These are phyloP conservation scores for Drosophila takahashii DNA, from an alignment of 1,140 invertebrate species.

Conservation along the genomic window DNA sequence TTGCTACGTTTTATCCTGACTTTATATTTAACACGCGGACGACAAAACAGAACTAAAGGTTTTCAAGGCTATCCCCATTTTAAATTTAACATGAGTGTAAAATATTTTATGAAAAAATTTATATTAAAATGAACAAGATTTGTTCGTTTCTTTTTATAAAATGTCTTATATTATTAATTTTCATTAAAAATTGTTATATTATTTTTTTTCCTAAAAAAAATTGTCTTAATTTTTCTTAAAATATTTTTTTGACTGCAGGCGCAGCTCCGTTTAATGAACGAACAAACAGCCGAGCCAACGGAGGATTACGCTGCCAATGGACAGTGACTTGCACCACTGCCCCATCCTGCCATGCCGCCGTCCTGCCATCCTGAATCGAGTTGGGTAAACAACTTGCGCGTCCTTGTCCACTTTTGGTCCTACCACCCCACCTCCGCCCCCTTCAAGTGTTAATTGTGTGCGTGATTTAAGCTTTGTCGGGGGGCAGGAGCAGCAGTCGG, in stretches of 20 bases:
- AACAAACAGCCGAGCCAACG: conserved; percentile 62
- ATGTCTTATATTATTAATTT: no score
- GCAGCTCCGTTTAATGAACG: conserved; percentile 69
- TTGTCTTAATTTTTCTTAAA: not conserved
- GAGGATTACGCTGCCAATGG: conserved; percentile 72
- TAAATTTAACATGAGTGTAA: no score
- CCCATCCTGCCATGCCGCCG: not conserved
- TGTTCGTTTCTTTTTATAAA: no score
- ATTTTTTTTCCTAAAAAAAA: no score
- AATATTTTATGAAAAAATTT: no score
- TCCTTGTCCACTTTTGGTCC: conserved; percentile 53
- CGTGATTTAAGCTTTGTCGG: conserved; percentile 73
- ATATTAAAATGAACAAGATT: no score
- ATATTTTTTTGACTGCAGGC: conserved; percentile 1
- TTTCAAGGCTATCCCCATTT: no score
- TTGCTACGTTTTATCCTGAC: no score
- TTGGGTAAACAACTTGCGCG: conserved; percentile 70
- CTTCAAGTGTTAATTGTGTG: conserved; percentile 79
- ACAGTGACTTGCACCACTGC: conserved; percentile 30
- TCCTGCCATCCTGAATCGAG: conserved; percentile 28
- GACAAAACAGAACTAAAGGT: no score
- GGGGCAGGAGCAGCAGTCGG: not conserved
- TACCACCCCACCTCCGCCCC: not conserved
- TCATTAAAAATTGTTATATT: no score
- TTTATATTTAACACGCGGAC: no score